Conservation (phyloP, 2,113 vertebrate genomes). For the Clarias magur region DNA sequence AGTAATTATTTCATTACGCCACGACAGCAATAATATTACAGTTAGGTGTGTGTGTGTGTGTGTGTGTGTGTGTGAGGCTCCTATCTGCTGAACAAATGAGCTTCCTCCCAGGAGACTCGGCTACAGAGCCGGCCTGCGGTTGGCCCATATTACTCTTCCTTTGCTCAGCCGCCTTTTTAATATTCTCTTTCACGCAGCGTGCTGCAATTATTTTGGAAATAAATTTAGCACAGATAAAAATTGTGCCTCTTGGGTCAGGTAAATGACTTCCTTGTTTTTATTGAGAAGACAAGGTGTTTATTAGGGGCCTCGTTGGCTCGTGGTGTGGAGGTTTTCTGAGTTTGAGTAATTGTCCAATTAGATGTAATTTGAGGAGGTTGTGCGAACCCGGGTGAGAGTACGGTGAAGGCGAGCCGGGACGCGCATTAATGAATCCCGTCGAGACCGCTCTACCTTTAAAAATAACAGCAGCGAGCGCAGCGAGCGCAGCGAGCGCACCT, state of each 20-base stretch:
- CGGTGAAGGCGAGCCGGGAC: conserved; percentile 84
- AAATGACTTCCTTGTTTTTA: conserved; percentile 98
- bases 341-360: conserved; percentile 99
- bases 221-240: conserved; percentile 93
- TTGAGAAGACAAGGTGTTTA: conserved; percentile 98
- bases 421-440: conserved; percentile 97
- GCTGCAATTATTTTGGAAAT: conserved; percentile 97
- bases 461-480: conserved; percentile 68
- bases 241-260: conserved; percentile 96
- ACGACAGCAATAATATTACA: conserved; percentile 79
- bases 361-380: conserved; percentile 96
- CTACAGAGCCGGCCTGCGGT: conserved; percentile 78
- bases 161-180: conserved; percentile 81
- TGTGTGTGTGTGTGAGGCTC: conserved; percentile 66
- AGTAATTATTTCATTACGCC: conserved; percentile 81
- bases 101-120: conserved; percentile 83
- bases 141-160: conserved; percentile 82
- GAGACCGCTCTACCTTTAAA: conserved; percentile 90
- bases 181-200: conserved; percentile 85
- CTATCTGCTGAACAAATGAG: conserved; percentile 82
- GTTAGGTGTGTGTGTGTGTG: conserved; percentile 53
- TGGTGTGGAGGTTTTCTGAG: conserved; percentile 90
- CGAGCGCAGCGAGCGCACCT: conserved; percentile 72
- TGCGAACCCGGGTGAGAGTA: conserved; percentile 89
- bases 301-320: conserved; percentile 96